phyloP scores from a whole-genome alignment of 2,797 vertebrate genomes.

The Chloroceryle amazona region DNA sequence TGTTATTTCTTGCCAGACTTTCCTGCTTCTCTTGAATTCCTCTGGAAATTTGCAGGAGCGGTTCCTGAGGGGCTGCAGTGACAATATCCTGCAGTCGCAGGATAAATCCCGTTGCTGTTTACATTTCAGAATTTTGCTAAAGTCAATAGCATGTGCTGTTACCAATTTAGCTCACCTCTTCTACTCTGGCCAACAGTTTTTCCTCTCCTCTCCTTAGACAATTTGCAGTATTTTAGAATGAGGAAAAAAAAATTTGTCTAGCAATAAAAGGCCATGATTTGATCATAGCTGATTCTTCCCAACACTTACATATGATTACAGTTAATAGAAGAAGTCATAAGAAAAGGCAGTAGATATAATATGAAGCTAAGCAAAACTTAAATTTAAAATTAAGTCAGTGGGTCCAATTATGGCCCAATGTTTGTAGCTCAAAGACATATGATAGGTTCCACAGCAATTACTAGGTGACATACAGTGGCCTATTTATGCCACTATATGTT shows the following conservation, averaged over 20 bases:
- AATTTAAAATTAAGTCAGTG: background rate
- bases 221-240: background rate
- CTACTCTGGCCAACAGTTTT: background rate
- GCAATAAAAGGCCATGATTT: background rate
- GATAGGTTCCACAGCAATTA: background rate
- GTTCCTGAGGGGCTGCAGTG: background rate
- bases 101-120: background rate
- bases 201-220: background rate
- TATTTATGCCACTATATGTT: background rate
- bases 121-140: background rate
- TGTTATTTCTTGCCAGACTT: background rate
- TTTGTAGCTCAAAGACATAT: background rate
- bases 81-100: background rate
- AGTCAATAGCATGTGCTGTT: background rate
- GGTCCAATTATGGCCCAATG: background rate
- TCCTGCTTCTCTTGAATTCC: background rate
- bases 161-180: background rate
- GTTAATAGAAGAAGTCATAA: background rate
- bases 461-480: background rate
- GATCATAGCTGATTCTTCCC: background rate
- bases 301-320: background rate
- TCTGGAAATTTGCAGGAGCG: background rate
- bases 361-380: background rate
- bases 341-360: background rate
- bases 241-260: background rate